These are phyloP conservation scores for Probaryconus sp. DNA, from an alignment of 1,140 invertebrate genomes.

Conservation along the genomic window DNA sequence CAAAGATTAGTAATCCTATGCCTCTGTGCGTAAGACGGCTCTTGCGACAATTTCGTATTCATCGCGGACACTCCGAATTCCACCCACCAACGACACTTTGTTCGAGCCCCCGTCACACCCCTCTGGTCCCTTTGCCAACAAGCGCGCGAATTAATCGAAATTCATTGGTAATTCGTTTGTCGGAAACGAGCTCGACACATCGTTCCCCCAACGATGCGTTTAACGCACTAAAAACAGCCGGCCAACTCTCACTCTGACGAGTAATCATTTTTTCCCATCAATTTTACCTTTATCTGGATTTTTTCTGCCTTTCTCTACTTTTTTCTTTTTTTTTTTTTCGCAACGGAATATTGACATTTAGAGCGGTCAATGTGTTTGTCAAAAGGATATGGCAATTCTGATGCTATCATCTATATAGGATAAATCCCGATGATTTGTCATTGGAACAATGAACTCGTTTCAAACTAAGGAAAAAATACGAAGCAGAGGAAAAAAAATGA, in stretches of 20 bases:
- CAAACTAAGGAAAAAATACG: too few relatives aligned
- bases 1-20: conserved; percentile 55
- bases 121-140: conserved; percentile 12
- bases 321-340: neutral
- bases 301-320: neutral
- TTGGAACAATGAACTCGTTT: too few relatives aligned
- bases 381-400: too few relatives aligned
- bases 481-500: too few relatives aligned
- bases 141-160: conserved; percentile 60
- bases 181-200: conserved; percentile 48
- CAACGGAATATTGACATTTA: too few relatives aligned
- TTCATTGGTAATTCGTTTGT: conserved; percentile 56
- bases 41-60: conserved; percentile 55
- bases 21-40: conserved; percentile 26
- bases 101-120: conserved; percentile 6
- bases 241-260: conserved; percentile 5
- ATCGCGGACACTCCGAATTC: conserved; percentile 21
- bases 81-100: too few relatives aligned
- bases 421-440: too few relatives aligned
- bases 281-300: conserved; percentile 1
- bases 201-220: conserved; percentile 23
- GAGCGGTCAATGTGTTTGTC: too few relatives aligned
- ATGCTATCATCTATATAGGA: too few relatives aligned
- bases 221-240: conserved; percentile 14
- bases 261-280: conserved; percentile 34